Evolutionary conservation across 2,113 vertebrate genomes (phyloP).

Genomic region (Erpornis zantholeuca): DNA sequence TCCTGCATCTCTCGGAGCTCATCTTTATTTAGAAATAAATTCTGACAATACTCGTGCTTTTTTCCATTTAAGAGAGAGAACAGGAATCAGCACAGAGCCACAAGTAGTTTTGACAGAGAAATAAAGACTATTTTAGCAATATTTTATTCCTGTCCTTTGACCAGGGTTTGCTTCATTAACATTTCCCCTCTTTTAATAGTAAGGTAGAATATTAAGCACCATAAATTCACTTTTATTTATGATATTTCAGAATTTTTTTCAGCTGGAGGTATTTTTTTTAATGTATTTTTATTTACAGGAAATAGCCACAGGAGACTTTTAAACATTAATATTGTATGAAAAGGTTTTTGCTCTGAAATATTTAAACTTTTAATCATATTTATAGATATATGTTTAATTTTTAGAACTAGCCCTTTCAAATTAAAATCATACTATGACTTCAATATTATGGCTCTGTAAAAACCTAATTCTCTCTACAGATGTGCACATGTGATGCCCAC

Average conservation of each 20-base stretch:
- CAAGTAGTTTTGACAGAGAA: conserved; percentile 20
- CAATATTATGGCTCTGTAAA: not conserved
- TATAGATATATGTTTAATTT: not conserved
- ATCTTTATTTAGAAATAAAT: conserved; percentile 50
- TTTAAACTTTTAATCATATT: conserved; percentile 23
- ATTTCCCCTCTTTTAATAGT: not conserved
- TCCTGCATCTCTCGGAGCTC: conserved; percentile 7
- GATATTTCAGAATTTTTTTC: conserved; percentile 53
- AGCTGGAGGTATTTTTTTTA: not conserved
- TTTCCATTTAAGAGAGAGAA: conserved; percentile 8
- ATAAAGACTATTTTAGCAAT: not conserved
- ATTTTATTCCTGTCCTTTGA: not conserved
- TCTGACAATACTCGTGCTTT: not conserved
- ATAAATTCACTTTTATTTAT: conserved; percentile 18
- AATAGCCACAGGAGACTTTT: not conserved
- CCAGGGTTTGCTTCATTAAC: not conserved
- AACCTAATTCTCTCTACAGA: not conserved
- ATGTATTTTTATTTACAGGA: conserved; percentile 39
- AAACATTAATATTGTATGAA: not conserved
- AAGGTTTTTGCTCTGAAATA: not conserved
- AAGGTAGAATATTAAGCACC: not conserved
- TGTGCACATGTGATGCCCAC: not conserved
- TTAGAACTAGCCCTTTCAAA: not conserved
- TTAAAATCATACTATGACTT: not conserved
- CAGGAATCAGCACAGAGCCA: not conserved